Conservation (phyloP, 2,113 vertebrate species). For the Aptenodytes patagonicus region DNA sequence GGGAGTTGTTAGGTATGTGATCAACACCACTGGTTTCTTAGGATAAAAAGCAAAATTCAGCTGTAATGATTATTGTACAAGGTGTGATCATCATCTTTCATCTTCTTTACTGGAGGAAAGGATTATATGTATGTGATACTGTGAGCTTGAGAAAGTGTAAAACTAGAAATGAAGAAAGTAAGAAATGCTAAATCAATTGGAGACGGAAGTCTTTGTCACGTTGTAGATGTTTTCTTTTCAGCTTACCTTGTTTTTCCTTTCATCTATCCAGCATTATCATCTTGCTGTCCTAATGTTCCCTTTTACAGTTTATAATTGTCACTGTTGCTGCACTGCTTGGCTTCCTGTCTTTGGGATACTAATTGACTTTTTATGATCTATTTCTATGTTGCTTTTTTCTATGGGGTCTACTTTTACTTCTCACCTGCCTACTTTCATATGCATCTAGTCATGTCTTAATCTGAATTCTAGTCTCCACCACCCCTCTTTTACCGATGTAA, state of each 20-base stretch:
- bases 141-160: not conserved
- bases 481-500: not conserved
- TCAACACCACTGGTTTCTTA: not conserved
- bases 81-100: not conserved
- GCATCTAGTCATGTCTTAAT: not conserved
- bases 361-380: constrained; percentile 17
- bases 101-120: not conserved
- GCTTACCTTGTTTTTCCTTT: not conserved
- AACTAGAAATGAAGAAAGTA: not conserved
- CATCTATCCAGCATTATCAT: not conserved
- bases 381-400: not conserved
- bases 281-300: not conserved
- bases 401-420: not conserved
- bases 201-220: not conserved
- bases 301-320: constrained; percentile 21
- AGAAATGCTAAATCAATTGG: not conserved
- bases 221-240: not conserved
- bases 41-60: not conserved
- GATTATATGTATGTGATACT: not conserved
- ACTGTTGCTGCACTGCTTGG: not conserved
- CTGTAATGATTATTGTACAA: not conserved
- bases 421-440: not conserved
- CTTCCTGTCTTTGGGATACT: constrained; percentile 2
- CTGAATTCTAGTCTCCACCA: not conserved
- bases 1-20: not conserved